Evolutionary conservation across 2,888 invertebrate genomes (phyloP).

Genomic region (Carterocephalus palaemon): DNA sequence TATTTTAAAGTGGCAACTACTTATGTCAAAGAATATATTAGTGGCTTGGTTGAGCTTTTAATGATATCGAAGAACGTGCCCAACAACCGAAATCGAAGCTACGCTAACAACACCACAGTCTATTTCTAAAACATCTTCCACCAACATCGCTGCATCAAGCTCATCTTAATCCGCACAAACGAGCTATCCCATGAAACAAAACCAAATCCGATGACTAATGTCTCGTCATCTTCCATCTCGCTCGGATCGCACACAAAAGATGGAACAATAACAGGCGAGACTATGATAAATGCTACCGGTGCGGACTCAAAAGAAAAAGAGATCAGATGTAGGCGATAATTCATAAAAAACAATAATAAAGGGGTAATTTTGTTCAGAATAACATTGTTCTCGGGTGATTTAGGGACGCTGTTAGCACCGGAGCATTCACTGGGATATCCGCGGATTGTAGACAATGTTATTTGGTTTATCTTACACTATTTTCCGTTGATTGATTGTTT

Average conservation of each 20-base stretch:
- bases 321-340: conserved; percentile 65
- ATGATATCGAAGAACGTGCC: no score
- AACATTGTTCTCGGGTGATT: conserved; percentile 59
- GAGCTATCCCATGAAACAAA: conserved; percentile 55
- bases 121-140: conserved; percentile 19
- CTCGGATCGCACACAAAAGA: conserved; percentile 45
- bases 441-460: conserved; percentile 29
- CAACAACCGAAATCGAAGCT: not conserved
- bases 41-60: no score
- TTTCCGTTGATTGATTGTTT: conserved; percentile 11
- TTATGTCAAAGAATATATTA: no score
- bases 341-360: conserved; percentile 68
- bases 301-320: conserved; percentile 59
- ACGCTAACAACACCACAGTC: conserved; percentile 5
- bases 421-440: conserved; percentile 27
- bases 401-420: conserved; percentile 33
- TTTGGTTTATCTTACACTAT: conserved; percentile 26
- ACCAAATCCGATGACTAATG: conserved; percentile 63
- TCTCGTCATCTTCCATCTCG: conserved; percentile 34
- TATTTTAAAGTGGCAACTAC: no score
- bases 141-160: conserved; percentile 25
- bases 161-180: conserved; percentile 53
- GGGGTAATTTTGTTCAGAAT: conserved; percentile 50
- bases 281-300: conserved; percentile 67
- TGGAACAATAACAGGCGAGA: conserved; percentile 55